Base-by-base conservation (phyloP, 2,888 invertebrate genomes). In the Lasioglossum marginatum region DNA sequence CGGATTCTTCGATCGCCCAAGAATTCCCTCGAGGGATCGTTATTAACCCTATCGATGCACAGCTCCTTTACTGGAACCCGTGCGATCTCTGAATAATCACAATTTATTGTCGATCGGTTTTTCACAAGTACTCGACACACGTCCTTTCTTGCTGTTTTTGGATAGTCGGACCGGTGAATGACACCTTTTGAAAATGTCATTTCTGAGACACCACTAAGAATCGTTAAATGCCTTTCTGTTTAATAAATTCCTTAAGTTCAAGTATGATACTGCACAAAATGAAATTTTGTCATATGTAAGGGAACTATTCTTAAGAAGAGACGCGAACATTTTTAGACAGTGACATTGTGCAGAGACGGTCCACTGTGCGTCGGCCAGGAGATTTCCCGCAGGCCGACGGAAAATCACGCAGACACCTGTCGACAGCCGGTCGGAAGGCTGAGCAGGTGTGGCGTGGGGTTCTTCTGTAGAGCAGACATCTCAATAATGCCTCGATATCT, bases 381-480 rank as follows among this genome's bases (percentile, higher is more conserved):
- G 23, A 70, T 63, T 19, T 45, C 34, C 31, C 31, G 19, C 43
- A 31, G 63, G 63, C 31, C 5, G 27, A 27, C 14, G 8, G 16
- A 40, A 75, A 40, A 40, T 37, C 40, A 40, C 40, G 52, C 40
- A 27, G 52, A 70, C 70, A 76, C 52, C 52, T 57, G 78, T 71
- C 52, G 40, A 70, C n/a, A n/a, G 19, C 31, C 23, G 16, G 10
- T 19, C 23, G 14, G 2, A 4, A 31, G 27, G 19, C 31, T 16
- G 63, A 63, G 10, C 77, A 37, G 63, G 63, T 63, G 63, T 27
- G 16, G n/a, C 63, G 89, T 82, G 89, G 86, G 90, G 92, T 92
- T 93, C 92, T 92, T 93, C 92, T 87, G 86, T 83, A 80, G 84
- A 90, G 52, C 52, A 92, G 93, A 93, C 92, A 91, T 93, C 93